These are phyloP conservation scores for Xanthostigma xanthostigma DNA, from an alignment of 2,888 invertebrate genomes.

Conservation along the genomic window DNA sequence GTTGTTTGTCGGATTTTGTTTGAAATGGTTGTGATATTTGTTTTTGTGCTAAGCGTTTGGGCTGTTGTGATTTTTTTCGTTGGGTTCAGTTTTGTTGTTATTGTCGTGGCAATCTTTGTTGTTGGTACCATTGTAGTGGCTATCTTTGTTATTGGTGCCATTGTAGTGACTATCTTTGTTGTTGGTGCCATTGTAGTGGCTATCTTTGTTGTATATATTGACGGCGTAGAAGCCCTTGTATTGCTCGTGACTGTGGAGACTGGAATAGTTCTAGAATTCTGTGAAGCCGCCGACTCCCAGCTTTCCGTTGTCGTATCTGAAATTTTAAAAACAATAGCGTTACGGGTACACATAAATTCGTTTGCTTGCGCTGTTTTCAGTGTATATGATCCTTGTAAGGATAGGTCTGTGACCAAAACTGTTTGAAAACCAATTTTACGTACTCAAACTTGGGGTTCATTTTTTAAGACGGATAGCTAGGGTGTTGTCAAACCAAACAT, in stretches of 20 bases:
- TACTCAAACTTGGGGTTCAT: too few relatives aligned
- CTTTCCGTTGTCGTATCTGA: too few relatives aligned
- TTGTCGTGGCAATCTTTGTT: slow-evolving; percentile 9
- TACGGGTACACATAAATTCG: too few relatives aligned
- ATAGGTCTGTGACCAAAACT: too few relatives aligned
- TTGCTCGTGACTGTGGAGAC: not conserved
- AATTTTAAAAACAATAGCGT: too few relatives aligned
- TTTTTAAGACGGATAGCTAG: too few relatives aligned
- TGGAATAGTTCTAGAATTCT: not conserved
- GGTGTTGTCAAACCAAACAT: too few relatives aligned
- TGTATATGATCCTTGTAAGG: too few relatives aligned
- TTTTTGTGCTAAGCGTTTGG: slow-evolving; percentile 10
- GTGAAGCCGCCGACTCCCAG: not conserved
- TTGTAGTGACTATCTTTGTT: slow-evolving; percentile 8
- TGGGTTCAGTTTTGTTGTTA: slow-evolving; percentile 12
- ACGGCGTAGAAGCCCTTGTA: slow-evolving; percentile 11
- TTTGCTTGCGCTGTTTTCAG: too few relatives aligned
- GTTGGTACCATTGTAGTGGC: slow-evolving; percentile 7
- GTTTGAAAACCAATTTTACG: too few relatives aligned
- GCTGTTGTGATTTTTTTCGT: slow-evolving; percentile 13
- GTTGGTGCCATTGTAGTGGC: slow-evolving; percentile 7
- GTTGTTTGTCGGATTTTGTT: slow-evolving; percentile 6
- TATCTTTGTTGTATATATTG: slow-evolving; percentile 10
- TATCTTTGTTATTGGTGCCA: slow-evolving; percentile 13
- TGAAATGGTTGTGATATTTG: slow-evolving; percentile 8